Percentiles rank a stretch among this genome's conserved stretches.
Conservation (phyloP, 2,797 vertebrate species). For the Poeciliopsis paucimaculata region DNA sequence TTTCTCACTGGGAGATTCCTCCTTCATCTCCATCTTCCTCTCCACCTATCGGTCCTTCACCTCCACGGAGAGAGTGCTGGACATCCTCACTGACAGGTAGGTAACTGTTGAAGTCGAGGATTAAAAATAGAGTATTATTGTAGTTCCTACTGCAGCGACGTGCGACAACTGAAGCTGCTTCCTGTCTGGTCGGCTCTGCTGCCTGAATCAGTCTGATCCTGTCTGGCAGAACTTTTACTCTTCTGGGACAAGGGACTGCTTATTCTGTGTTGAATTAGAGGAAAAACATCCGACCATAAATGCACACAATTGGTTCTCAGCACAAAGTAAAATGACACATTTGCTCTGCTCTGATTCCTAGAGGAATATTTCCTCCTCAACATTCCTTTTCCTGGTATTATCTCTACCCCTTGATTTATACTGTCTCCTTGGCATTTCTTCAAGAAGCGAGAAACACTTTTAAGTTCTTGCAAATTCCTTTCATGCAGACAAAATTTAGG, state of each 20-base stretch:
- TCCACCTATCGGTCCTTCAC: conserved; percentile 90
- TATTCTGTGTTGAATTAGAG: neutral
- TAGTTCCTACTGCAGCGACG: conserved; percentile 2
- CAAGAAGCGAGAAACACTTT: neutral
- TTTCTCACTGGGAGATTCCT: conserved; percentile 81
- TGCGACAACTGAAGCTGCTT: conserved; percentile 15
- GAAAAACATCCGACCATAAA: neutral
- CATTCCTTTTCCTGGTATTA: neutral
- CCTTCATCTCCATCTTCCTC: conserved; percentile 87
- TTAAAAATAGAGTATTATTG: neutral
- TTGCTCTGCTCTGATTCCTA: neutral
- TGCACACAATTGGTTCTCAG: neutral
- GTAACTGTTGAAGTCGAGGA: too few species aligned
- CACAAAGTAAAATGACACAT: neutral
- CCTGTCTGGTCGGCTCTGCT: neutral
- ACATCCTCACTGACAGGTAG: conserved; percentile 86
- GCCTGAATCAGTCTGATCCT: neutral
- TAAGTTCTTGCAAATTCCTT: neutral
- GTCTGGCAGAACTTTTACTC: neutral
- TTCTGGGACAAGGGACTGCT: neutral
- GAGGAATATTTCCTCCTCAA: neutral
- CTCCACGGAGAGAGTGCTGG: conserved; percentile 80
- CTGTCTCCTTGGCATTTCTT: neutral
- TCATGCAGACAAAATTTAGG: neutral
- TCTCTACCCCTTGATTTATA: neutral